Evolutionary conservation across 2,888 invertebrate species (phyloP).

Genomic region (Trissolcus brochymenae): DNA sequence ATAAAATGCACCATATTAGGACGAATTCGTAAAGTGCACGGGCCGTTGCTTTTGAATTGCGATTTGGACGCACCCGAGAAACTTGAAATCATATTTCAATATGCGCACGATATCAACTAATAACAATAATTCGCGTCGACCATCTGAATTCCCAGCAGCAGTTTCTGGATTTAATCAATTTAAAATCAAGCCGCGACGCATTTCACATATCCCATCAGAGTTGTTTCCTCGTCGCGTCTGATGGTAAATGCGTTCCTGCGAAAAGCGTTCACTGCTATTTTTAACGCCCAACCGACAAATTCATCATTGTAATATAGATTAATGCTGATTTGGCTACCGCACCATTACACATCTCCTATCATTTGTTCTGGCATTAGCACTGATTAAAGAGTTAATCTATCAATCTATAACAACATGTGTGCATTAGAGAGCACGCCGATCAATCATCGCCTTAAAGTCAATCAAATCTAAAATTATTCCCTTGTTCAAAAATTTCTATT

Average conservation of each 20-base stretch:
- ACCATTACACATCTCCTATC: constrained; percentile 26
- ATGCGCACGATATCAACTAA: constrained; percentile 56
- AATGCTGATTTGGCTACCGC: constrained; percentile 18
- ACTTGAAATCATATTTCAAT: constrained; percentile 56
- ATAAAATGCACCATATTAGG: constrained; percentile 49
- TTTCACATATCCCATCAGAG: constrained; percentile 45
- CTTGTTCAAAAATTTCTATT: neutral
- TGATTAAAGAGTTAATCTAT: constrained; percentile 30
- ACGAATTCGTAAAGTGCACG: constrained; percentile 18
- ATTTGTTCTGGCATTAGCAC: constrained; percentile 20
- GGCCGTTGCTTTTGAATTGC: constrained; percentile 49
- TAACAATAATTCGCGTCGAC: constrained; percentile 55
- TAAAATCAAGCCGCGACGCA: constrained; percentile 54
- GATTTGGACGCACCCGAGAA: constrained; percentile 29
- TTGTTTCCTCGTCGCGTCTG: constrained; percentile 34
- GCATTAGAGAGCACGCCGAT: neutral
- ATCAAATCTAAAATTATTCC: too few species aligned
- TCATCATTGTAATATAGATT: constrained; percentile 47
- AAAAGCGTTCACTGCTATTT: constrained; percentile 47
- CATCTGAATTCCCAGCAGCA: constrained; percentile 53
- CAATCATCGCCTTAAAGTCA: too few species aligned
- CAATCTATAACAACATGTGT: neutral
- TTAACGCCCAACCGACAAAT: constrained; percentile 40
- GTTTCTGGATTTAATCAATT: constrained; percentile 55
- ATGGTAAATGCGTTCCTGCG: constrained; percentile 35